A percentile compares a stretch with the other conserved stretches of the same genome.
These are phyloP conservation scores for Scotopteryx bipunctaria DNA, from an alignment of 2,888 invertebrate genomes.

Conservation along the genomic window DNA sequence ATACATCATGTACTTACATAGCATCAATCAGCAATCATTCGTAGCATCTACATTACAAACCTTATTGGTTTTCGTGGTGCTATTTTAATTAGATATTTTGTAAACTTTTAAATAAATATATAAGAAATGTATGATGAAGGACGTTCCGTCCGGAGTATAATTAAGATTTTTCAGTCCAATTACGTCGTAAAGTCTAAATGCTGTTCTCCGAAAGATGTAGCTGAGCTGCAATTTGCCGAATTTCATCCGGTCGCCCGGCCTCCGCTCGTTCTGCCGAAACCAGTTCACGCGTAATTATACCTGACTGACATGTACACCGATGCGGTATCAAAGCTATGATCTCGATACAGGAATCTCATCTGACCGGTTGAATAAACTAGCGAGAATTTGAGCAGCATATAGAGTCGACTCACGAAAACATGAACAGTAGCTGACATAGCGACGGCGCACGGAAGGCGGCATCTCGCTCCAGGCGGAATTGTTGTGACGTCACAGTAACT, in stretches of 20 bases:
- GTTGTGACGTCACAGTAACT: constrained; percentile 51
- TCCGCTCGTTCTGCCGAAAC: neutral
- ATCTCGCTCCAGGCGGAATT: constrained; percentile 47
- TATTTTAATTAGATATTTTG: too few species aligned
- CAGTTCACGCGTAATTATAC: neutral
- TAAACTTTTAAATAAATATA: too few species aligned
- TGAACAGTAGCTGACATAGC: constrained; percentile 42
- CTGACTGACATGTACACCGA: neutral
- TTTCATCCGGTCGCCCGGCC: neutral
- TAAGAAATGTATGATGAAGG: too few species aligned
- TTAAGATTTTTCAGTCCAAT: constrained; percentile 1
- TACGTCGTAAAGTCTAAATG: neutral
- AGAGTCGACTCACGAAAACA: constrained; percentile 44
- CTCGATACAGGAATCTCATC: too few species aligned
- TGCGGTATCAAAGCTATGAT: constrained; percentile 8
- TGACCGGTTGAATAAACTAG: constrained; percentile 14
- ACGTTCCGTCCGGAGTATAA: neutral
- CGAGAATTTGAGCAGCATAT: constrained; percentile 16
- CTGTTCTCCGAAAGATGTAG: constrained; percentile 1
- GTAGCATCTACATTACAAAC: too few species aligned
- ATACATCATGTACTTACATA: neutral
- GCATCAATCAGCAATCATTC: too few species aligned
- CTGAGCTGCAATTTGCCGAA: neutral
- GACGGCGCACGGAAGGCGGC: constrained; percentile 52
- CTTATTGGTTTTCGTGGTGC: too few species aligned